Conservation (phyloP, 2,888 invertebrate genomes). For the Drosophila formosana region DNA sequence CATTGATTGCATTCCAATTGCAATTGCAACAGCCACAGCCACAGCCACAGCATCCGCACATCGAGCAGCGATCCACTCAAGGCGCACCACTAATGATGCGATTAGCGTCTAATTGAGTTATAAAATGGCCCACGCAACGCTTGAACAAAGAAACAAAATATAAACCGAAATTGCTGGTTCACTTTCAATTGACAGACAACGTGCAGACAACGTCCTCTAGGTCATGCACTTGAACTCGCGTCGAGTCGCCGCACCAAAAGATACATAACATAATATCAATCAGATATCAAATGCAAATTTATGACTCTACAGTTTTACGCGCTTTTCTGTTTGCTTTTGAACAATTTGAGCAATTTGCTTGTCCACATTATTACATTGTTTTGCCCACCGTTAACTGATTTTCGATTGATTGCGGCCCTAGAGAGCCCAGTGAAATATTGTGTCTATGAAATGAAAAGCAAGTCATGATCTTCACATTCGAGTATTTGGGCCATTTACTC, state of each 20-base stretch:
- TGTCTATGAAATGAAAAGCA: constrained; percentile 20
- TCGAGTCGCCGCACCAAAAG: constrained; percentile 20
- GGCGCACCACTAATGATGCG: constrained; percentile 61
- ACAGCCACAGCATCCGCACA: neutral
- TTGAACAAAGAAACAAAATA: constrained; percentile 34
- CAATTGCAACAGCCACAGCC: constrained; percentile 21
- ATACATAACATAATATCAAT: constrained; percentile 17
- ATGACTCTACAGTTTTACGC: constrained; percentile 48
- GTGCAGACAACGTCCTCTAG: constrained; percentile 26
- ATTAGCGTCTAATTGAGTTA: constrained; percentile 73
- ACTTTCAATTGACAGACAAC: constrained; percentile 41
- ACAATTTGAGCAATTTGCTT: constrained; percentile 30
- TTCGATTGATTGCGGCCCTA: constrained; percentile 16
- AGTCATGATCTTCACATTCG: constrained; percentile 42
- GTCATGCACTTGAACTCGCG: constrained; percentile 67
- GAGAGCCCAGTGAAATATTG: constrained; percentile 24
- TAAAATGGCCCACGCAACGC: constrained; percentile 59
- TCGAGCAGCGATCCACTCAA: constrained; percentile 26
- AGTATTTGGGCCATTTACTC: constrained; percentile 33
- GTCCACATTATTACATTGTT: constrained; percentile 30
- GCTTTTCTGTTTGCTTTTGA: constrained; percentile 15
- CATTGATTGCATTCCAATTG: constrained; percentile 50
- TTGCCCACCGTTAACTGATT: constrained; percentile 26
- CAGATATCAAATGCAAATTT: constrained; percentile 28
- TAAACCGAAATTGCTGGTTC: constrained; percentile 41